These are phyloP conservation scores for Trichosurus vulpecula DNA, from an alignment of 2,797 vertebrate species.

Conservation along the genomic window DNA sequence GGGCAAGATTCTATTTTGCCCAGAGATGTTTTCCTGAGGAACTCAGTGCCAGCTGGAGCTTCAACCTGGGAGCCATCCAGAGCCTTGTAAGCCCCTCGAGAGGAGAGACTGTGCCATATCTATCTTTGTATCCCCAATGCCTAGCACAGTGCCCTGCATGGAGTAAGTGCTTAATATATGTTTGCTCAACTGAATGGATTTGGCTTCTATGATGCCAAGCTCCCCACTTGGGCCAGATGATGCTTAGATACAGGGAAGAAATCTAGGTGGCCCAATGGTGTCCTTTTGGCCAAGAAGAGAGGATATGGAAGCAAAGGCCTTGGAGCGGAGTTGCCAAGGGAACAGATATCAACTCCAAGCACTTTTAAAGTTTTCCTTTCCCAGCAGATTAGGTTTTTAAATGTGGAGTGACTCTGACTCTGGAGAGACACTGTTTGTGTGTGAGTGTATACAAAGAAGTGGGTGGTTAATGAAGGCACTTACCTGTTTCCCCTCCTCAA, in stretches of 20 bases:
- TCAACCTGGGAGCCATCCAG: constrained; percentile 35
- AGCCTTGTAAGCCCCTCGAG: not conserved
- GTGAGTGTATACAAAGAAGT: not conserved
- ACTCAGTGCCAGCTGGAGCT: constrained; percentile 58
- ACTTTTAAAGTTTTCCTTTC: not conserved
- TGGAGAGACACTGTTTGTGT: not conserved
- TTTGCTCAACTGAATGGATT: not conserved
- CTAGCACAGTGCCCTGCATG: not conserved
- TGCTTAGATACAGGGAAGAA: constrained; percentile 64
- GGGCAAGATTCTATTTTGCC: constrained; percentile 30
- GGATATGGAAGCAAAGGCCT: not conserved
- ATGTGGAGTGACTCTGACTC: not conserved
- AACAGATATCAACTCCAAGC: constrained; percentile 23
- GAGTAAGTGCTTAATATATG: not conserved
- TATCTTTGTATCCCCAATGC: not conserved
- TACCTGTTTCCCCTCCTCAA: not conserved
- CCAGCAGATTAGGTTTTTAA: not conserved
- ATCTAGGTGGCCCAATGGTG: constrained; percentile 58
- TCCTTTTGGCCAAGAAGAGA: constrained; percentile 63
- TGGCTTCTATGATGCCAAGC: constrained; percentile 58
- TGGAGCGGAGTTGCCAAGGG: constrained; percentile 6
- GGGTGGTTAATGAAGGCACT: not conserved
- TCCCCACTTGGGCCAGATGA: constrained; percentile 69
- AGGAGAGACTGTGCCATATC: not conserved
- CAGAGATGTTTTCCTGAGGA: constrained; percentile 50